Evolutionary conservation across 1,140 invertebrate genomes (phyloP).

Genomic region (Coelopa frigida): DNA sequence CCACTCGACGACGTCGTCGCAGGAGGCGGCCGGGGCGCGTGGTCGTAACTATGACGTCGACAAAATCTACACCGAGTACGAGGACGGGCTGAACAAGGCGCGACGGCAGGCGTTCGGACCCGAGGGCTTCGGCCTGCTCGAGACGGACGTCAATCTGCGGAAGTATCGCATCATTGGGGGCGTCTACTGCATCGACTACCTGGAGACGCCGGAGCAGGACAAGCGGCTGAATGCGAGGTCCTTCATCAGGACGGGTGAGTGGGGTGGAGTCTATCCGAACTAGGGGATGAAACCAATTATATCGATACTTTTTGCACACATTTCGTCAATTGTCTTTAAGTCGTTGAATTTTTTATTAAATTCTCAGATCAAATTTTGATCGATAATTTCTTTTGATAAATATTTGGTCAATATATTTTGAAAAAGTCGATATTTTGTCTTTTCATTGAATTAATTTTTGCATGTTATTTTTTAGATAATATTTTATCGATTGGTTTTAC

Average conservation of each 20-base stretch:
- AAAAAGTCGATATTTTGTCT: no score
- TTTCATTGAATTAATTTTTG: no score
- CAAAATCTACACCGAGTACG: constrained; percentile 40
- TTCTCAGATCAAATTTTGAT: no score
- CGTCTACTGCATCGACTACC: constrained; percentile 55
- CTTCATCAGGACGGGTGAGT: constrained; percentile 37
- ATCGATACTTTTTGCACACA: background rate
- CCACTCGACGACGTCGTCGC: constrained; percentile 24
- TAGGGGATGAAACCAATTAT: background rate
- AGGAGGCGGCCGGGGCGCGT: constrained; percentile 14
- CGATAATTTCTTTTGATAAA: no score
- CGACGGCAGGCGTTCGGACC: constrained; percentile 35
- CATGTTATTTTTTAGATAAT: no score
- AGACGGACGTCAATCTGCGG: constrained; percentile 58
- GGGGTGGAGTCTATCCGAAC: background rate
- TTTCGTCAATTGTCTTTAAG: background rate
- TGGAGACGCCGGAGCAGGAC: constrained; percentile 58
- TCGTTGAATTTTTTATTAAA: background rate
- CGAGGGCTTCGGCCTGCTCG: constrained; percentile 31
- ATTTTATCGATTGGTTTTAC: no score
- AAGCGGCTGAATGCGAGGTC: constrained; percentile 42
- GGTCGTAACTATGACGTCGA: constrained; percentile 35
- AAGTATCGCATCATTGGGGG: constrained; percentile 59
- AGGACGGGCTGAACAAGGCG: constrained; percentile 41
- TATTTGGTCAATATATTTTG: no score